Base-by-base conservation (phyloP, 2,888 invertebrate genomes). In the Arctia plantaginis region DNA sequence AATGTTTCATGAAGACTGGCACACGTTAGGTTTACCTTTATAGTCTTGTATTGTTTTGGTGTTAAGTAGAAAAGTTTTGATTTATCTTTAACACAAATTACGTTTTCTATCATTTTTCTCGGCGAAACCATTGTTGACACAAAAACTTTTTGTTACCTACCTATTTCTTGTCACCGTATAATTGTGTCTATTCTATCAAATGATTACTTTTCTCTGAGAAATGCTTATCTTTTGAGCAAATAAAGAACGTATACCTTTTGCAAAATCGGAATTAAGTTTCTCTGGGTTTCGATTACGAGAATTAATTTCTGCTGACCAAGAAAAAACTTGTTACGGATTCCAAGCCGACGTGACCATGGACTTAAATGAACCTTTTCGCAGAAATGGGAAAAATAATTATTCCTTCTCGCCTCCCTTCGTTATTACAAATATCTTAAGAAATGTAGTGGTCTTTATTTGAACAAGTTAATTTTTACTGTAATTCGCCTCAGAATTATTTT, bases 301-400 rank as follows among this genome's bases (percentile, higher is more conserved):
- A 88, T 88, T 87, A 90, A 89, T 90, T 90, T 85, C 78, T 85
- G 86, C 85, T 85, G 82, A 87, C 83, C 80, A 84, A 86, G 83
- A 86, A 87, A 88, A 88, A 90, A 86, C 83, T 88, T 86, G 85
- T 86, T 83, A 84, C 81, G 77, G 80, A 86, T 85, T 82, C 81
- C 76, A 75, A 69, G 76, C 75, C 81, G 77, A 89, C 89, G 89
- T 88, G 89, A 86, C 87, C 81, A 79, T 79, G 84, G 77, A 77
- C 79, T 82, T 81, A 86, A 88, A 88, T 87, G 84, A 86, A 84
- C 80, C 80, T 82, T 59, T 77, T 82, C 79, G 70, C 64, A 81
- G 77, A 83, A 84, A 83, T 76, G 80, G 80, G 80, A 82, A 86
- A 89, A 86, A 87, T 87, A 86, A 87, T 87, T 88, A 85, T 86